Base-by-base conservation (phyloP, 2,888 invertebrate genomes). In the Acleris emargana region DNA sequence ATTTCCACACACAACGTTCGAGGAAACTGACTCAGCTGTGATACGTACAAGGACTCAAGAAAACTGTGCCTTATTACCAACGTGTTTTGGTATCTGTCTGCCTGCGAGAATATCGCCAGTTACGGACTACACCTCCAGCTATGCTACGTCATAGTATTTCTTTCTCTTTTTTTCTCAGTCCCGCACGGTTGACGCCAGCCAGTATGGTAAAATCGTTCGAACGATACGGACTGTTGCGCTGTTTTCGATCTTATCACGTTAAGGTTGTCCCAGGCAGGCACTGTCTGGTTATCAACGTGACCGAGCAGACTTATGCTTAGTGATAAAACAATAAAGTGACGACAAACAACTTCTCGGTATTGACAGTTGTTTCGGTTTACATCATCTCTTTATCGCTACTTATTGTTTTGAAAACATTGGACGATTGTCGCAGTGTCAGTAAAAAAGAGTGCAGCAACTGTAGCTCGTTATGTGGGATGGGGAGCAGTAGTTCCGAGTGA, bases 161-260 rank as follows among this genome's bases (percentile, higher is more conserved):
- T 91, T 89, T 92, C 91, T 91, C 91, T 91, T 89, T 80, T 75
- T 88, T 87, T 84, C 80, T 77, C 84, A 72, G 83, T 84, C 80
- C 78, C 81, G 81, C 84, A 84, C 88, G 86, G 86, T 85, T 89
- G 88, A 88, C 86, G 84, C 79, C 79, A 78, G 83, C 80, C 86
- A 91, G 91, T 91, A 88, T 87, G 81, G 87, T 85, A 81, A 84
- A 83, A 86, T 83, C 86, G 80, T 79, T 87, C 82, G 76, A 77
- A 76, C 75, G 77, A 77, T 75, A 78, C 82, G 81, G 88, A 84
- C 85, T 78, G 81, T 84, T 78, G 77, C 80, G 81, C 78, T 72
- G 76, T 79, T 75, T 72, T 74, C 17, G 61, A 50, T 66, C 51
- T 61, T 57, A 61, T 66, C 57, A 76, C 76, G 75, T 75, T 64